Percentiles rank a stretch among this genome's conserved stretches.
phyloP scores from a whole-genome alignment of 2,797 vertebrate species.

The Neostethus bicornis region DNA sequence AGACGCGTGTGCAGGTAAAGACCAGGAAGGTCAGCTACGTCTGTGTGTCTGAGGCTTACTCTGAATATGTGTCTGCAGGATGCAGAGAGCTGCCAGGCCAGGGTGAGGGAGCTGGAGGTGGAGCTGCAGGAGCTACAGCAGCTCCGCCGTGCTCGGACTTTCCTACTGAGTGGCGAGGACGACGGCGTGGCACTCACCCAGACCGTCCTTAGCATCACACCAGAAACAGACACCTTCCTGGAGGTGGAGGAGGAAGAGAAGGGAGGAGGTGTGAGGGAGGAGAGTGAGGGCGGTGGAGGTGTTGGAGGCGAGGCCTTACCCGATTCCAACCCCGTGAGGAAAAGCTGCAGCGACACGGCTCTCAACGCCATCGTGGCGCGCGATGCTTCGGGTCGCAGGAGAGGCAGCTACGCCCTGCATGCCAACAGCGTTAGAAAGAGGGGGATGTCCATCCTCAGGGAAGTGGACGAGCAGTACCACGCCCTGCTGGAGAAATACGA shows the following conservation, averaged over 20 bases:
- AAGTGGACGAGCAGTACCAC: slow-evolving; percentile 98
- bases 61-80: slow-evolving; percentile 74
- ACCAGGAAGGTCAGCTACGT: too few species aligned
- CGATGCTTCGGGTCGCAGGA: slow-evolving; percentile 87
- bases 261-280: slow-evolving; percentile 68
- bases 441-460: slow-evolving; percentile 97
- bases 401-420: slow-evolving; percentile 91
- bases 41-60: too few species aligned
- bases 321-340: slow-evolving; percentile 83
- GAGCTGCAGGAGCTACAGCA: slow-evolving; percentile 96
- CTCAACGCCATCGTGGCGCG: slow-evolving; percentile 91
- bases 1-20: slow-evolving; percentile 75
- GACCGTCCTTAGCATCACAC: slow-evolving; percentile 90
- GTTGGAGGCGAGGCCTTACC: slow-evolving; percentile 68
- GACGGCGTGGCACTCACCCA: slow-evolving; percentile 87
- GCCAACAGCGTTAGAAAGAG: slow-evolving; percentile 91
- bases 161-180: slow-evolving; percentile 87
- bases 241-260: slow-evolving; percentile 65
- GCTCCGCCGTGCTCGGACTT: slow-evolving; percentile 87
- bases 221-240: slow-evolving; percentile 91
- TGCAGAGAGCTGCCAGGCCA: slow-evolving; percentile 91
- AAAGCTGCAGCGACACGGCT: slow-evolving; percentile 97
- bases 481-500: slow-evolving; percentile 96
- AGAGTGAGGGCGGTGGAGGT: slow-evolving; percentile 43
- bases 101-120: slow-evolving; percentile 91